Base-by-base conservation (phyloP, 2,797 vertebrate species). In the Peromyscus attwateri region DNA sequence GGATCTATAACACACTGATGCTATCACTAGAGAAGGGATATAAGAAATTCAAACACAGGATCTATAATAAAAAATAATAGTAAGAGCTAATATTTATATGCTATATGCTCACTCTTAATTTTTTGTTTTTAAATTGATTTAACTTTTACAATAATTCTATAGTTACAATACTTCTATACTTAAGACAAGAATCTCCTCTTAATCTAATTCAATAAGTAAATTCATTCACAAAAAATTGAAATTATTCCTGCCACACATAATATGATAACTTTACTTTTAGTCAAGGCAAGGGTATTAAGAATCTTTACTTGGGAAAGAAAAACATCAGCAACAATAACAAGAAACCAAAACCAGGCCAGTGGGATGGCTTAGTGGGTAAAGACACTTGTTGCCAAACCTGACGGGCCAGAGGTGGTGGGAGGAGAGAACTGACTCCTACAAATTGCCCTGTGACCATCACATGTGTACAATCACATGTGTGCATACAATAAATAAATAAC, bases 41-140 rank as follows among this genome's bases (percentile, higher is more conserved):
- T 25, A 16, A 49, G 68, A 66, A 80, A 3, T 57, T 90, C 43
- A 89, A 71, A 89, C 34, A 34, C 6, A 27, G 0, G 23, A 76
- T 19, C 27, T 34, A 14, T 52, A 81, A 83, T 46, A 64, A 49
- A 66, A 79, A 70, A 40, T 19, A 17, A 57, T 29, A 49, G 12
- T 34, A 84, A 73, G 13, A 92, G 2, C 79, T 82, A 87, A 76
- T 4, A 13, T n/a, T 79, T 91, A 14, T 4, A 29, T 40, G 43
- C 23, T 64, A 43, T 49, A 88, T 27, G 68, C 9, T 64, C 6
- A 66, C 23, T 62, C 64, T 95, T 83, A 79, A 68, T 71, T 23
- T 14, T 87, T 83, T 94, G 52, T 85, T 82, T 94, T 87, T 71
- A 91, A 84, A 80, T 70, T 31, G 7, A 93, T 55, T 88, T 70